Evolutionary conservation across 1,140 invertebrate species (phyloP).

Genomic region (Marisa cornuarietis): DNA sequence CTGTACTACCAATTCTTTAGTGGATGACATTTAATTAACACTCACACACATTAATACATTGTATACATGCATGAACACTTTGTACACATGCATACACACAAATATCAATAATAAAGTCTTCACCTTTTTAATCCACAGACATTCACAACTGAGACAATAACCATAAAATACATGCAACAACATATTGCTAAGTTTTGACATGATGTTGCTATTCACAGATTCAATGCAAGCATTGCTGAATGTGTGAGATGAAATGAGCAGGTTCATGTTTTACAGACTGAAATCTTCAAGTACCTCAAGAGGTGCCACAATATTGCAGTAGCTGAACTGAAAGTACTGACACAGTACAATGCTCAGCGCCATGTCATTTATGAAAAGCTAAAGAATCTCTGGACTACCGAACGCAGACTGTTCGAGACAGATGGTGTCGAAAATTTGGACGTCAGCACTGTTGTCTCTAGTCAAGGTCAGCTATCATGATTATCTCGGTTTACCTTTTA

Average conservation of each 20-base stretch:
- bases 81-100: neutral
- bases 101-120: too few relatives aligned
- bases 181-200: too few relatives aligned
- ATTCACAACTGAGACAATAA: neutral
- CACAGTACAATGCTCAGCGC: conserved; percentile 42
- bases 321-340: conserved; percentile 32
- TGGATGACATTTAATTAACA: neutral
- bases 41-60: too few relatives aligned
- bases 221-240: neutral
- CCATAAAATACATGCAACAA: too few relatives aligned
- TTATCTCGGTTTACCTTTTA: neutral
- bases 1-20: too few relatives aligned
- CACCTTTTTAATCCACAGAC: too few relatives aligned
- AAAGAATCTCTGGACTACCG: neutral
- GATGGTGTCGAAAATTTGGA: conserved; percentile 1
- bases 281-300: conserved; percentile 35
- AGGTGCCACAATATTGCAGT: conserved; percentile 24
- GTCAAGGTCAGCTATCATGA: conserved; percentile 28
- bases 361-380: conserved; percentile 22
- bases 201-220: too few relatives aligned
- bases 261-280: conserved; percentile 20
- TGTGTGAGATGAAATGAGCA: neutral
- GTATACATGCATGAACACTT: neutral
- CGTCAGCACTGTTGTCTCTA: conserved; percentile 33
- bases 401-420: neutral